Base-by-base conservation (phyloP, 2,797 vertebrate species). In the Diplodus puntazzo region DNA sequence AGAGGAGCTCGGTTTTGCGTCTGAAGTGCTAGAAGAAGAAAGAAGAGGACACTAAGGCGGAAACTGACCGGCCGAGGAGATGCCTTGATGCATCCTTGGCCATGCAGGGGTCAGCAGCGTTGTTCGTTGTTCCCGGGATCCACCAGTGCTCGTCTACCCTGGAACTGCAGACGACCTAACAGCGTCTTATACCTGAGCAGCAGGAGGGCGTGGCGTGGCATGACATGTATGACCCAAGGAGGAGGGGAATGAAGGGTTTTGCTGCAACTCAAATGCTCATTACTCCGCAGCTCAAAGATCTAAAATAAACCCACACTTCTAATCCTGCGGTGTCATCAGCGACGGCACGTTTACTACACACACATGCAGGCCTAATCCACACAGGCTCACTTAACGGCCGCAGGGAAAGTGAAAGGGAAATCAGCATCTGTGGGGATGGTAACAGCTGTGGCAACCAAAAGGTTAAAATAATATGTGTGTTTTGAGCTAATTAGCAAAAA, bases 301-400 rank as follows among this genome's bases (percentile, higher is more conserved):
- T 89, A 90, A 94, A 93, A 92, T 91, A 87, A 91, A 86, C 84
- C 42, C 73, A 69, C 81, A 58, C 77, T 57, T 83, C 30, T 93
- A 91, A 94, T 92, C 92, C 88, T 61, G 58, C 8, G 14, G 70
- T 69, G 64, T 79, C 70, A 85, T 85, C 62, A 75, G 71, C 0
- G 27, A 82, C 65, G 25, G 63, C 89, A 89, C 55, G 61, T 85
- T 90, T 84, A 87, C 81, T 57, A 65, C 75, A 59, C 75, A 20
- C 49, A 50, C 88, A 88, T 79, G 85, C 34, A 73, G 53, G 50
- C 73, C 61, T 86, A 89, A 85, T 81, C 80, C 77, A 71, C 60
- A 43, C 52, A 12, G 34, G 17, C 46, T 18, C 46, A 6, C 23
- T 20, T 23, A n/a, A 27, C 50, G 57, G 67, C 21, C 20, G 1